These are phyloP conservation scores for Macrotrachela quadricornifera DNA, from an alignment of 1,140 invertebrate genomes.

Conservation along the genomic window DNA sequence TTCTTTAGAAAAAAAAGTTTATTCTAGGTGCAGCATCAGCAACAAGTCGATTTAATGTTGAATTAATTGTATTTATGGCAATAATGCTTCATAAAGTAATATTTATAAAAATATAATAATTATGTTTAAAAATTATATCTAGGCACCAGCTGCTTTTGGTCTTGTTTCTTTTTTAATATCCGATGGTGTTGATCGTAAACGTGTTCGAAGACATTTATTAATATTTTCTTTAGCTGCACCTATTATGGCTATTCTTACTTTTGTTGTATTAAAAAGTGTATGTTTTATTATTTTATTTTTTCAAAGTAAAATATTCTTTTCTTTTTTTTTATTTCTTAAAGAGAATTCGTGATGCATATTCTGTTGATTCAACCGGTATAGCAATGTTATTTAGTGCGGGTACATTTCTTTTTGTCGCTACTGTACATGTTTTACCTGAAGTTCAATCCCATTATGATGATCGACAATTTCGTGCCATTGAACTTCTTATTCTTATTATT, in stretches of 20 bases:
- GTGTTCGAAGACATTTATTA: slow-evolving; percentile 67
- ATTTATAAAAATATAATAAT: neutral
- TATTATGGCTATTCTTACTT: slow-evolving; percentile 61
- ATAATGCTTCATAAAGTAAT: slow-evolving; percentile 91
- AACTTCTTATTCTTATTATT: slow-evolving; percentile 56
- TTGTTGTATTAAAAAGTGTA: slow-evolving; percentile 50
- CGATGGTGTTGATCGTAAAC: slow-evolving; percentile 66
- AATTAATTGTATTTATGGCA: slow-evolving; percentile 82
- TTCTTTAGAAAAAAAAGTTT: too few species aligned
- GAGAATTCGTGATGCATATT: slow-evolving; percentile 36
- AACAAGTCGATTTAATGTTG: slow-evolving; percentile 76
- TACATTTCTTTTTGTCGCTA: slow-evolving; percentile 93
- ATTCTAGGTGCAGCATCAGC: slow-evolving; percentile 63
- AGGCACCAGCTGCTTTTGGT: slow-evolving; percentile 91
- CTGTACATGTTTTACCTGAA: slow-evolving; percentile 89
- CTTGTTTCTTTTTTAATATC: slow-evolving; percentile 85
- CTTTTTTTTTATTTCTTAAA: slow-evolving; percentile 24
- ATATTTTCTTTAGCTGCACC: slow-evolving; percentile 83
- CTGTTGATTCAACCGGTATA: slow-evolving; percentile 69
- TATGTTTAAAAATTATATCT: slow-evolving; percentile 13
- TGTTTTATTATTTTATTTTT: neutral
- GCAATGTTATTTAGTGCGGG: slow-evolving; percentile 96
- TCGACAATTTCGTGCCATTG: slow-evolving; percentile 34
- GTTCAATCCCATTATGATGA: slow-evolving; percentile 38
- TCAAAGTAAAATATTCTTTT: neutral